A percentile compares a stretch with the other conserved stretches of the same genome.
phyloP scores from a whole-genome alignment of 2,797 vertebrate genomes.

The Acanthopagrus latus region DNA sequence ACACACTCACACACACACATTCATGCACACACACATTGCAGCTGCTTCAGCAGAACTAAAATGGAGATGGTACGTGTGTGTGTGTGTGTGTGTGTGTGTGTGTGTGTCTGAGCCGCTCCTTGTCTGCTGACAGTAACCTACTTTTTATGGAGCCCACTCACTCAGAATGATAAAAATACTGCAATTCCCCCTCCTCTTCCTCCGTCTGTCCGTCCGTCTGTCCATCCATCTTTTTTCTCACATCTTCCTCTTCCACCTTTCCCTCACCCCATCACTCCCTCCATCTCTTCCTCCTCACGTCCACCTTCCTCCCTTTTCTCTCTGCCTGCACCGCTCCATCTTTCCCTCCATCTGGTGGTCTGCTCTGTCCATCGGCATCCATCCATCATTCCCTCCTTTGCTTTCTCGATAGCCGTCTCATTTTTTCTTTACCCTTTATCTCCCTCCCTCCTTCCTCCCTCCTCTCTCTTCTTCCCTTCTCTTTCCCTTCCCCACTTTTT shows the following conservation, averaged over 20 bases:
- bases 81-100: constrained; percentile 36
- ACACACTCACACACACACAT: not conserved
- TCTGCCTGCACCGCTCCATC: not conserved
- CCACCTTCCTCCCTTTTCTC: not conserved
- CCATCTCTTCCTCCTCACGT: not conserved
- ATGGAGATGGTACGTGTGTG: constrained; percentile 63
- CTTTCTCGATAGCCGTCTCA: not conserved
- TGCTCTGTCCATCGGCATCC: not conserved
- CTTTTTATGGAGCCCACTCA: constrained; percentile 77
- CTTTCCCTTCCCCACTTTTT: not conserved
- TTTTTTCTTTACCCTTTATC: constrained; percentile 5
- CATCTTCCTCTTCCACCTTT: not conserved
- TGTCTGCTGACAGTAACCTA: constrained; percentile 79
- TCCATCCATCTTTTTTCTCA: constrained; percentile 33
- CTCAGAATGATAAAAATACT: constrained; percentile 77
- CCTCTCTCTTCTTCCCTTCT: not conserved
- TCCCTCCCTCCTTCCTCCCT: not conserved
- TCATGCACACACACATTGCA: constrained; percentile 50
- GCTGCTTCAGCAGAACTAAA: constrained; percentile 68
- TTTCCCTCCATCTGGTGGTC: not conserved
- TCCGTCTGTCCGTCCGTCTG: constrained; percentile 25
- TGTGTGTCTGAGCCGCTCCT: constrained; percentile 38
- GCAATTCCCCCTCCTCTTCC: constrained; percentile 53
- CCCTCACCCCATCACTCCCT: not conserved
- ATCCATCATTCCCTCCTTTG: not conserved